Evolutionary conservation across 2,888 invertebrate species (phyloP), one percentile per base, ranked within the genome.

Genomic region (Leucozona laternaria): DNA sequence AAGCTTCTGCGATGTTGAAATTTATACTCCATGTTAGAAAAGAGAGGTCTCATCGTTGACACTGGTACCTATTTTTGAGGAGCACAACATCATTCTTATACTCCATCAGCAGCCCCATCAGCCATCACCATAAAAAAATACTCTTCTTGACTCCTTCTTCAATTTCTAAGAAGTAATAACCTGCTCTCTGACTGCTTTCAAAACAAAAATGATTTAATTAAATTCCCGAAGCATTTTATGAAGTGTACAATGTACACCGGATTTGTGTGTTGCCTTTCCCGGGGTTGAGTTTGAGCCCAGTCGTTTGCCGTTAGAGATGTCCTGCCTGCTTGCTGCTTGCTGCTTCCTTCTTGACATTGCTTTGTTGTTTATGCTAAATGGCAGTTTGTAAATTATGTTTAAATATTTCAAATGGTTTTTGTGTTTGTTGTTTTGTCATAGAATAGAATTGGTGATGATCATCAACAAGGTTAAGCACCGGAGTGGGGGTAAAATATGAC

Each of bases 201-300:
- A 76, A 77, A 77, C 76, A 77, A 77, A 85, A 85, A 85, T 85
- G 79, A 85, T 85, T 85, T 85, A 80, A 85, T 85, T 85, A 85
- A 85, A 85, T 85, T 85, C 84, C 72, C 77, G 25, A 60, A 76
- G 75, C 76, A 37, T 77, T 80, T 77, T 80, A 71, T 66, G 45
- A 22, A 40, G 22, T 60, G 11, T 17, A 34, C 11, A 34, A 4
- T n/a, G n/a, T 11, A 13, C 15, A 1, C 4, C 3, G 31, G 31
- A 31, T 57, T 53, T 40, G 7, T 40, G 7, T 17, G 31, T 31
- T 31, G 57, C 13, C 22, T 11, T 50, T 55, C 2, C 25, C 25
- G 15, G 22, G n/a, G n/a, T n/a, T n/a, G n/a, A n/a, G n/a, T n/a
- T 53, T 20, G 3, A n/a, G n/a, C 25, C n/a, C n/a, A 31, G 4